Conservation (phyloP, 2,113 vertebrate genomes). For the Picathartes gymnocephalus region DNA sequence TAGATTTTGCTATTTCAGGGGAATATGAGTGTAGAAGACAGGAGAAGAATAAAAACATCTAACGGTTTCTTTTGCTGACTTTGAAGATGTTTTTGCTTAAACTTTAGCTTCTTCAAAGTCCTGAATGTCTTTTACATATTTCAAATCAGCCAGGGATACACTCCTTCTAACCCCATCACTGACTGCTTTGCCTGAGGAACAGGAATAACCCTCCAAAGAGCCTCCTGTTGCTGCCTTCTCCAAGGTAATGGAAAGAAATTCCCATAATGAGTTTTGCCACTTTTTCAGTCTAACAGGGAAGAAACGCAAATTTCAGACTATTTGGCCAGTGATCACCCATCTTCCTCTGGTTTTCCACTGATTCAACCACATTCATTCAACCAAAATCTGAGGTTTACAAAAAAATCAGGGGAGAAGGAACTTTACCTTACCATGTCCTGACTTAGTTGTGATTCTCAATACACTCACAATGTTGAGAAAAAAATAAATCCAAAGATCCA, state of each 20-base stretch:
- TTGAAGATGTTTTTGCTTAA: not conserved
- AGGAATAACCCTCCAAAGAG: not conserved
- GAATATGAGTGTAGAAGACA: not conserved
- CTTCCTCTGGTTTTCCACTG: not conserved
- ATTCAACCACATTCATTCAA: not conserved
- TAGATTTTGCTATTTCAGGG: not conserved
- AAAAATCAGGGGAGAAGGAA: fast-evolving
- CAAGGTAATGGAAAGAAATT: not conserved
- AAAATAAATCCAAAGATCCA: not conserved
- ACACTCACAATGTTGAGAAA: not conserved
- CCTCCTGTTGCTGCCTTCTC: not conserved
- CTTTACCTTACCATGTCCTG: not conserved
- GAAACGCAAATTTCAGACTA: not conserved
- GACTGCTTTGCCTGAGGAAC: not conserved
- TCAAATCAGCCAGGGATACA: not conserved
- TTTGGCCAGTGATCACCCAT: not conserved
- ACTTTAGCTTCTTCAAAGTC: not conserved
- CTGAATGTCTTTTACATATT: not conserved
- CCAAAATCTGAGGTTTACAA: not conserved
- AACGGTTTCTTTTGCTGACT: not conserved
- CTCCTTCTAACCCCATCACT: not conserved
- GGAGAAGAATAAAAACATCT: not conserved
- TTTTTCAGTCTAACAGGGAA: not conserved
- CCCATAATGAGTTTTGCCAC: not conserved
- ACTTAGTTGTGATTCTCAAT: not conserved